Percentiles rank a stretch among this genome's conserved stretches.
Evolutionary conservation across 2,113 vertebrate species (phyloP).

Genomic region (Spilogale gracilis): DNA sequence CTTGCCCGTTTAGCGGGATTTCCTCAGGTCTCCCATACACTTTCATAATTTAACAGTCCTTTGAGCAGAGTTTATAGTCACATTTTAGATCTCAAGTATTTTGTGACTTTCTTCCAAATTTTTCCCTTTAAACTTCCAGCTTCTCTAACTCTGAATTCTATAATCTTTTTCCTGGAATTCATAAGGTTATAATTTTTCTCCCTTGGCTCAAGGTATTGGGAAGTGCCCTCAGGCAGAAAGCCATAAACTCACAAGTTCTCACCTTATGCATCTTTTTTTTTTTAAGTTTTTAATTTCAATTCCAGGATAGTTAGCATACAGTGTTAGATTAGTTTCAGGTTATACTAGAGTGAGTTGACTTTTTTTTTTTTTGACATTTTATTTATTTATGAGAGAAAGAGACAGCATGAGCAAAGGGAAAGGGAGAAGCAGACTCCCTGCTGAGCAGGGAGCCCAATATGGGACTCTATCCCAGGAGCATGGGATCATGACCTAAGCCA

Average conservation of each 20-base stretch:
- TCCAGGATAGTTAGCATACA: neutral
- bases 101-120: neutral
- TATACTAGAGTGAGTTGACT: neutral
- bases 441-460: neutral
- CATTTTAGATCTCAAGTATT: neutral
- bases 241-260: neutral
- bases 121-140: slow-evolving; percentile 2
- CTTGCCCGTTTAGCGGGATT: neutral
- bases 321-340: neutral
- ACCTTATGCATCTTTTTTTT: neutral
- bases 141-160: neutral
- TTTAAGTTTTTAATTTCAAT: neutral
- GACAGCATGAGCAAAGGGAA: too few relatives aligned
- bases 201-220: neutral
- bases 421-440: too few relatives aligned
- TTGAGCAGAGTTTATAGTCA: neutral
- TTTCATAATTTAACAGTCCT: neutral
- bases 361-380: neutral
- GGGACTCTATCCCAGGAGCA: neutral
- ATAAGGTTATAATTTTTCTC: neutral
- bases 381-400: neutral
- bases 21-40: neutral
- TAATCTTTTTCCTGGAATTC: neutral
- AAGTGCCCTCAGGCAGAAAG: neutral
- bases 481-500: neutral